A percentile compares a stretch with the other conserved stretches of the same genome.
These are phyloP conservation scores for Pammene fasciana DNA, from an alignment of 2,888 invertebrate species.

Conservation along the genomic window DNA sequence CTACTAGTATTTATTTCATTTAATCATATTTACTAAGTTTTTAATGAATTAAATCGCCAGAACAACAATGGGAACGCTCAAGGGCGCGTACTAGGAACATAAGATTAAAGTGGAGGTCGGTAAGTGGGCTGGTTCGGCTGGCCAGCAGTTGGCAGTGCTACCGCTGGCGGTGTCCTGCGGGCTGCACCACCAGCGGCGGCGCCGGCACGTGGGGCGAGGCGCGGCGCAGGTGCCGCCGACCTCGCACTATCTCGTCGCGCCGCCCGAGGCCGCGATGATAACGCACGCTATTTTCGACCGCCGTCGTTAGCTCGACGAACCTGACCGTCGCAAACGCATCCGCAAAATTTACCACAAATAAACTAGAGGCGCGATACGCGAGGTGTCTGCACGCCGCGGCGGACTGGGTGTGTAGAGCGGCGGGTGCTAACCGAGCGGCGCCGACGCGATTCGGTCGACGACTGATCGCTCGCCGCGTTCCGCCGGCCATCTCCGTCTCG, in stretches of 20 bases:
- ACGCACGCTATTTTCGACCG: conserved; percentile 77
- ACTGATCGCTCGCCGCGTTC: conserved; percentile 63
- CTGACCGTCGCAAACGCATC: conserved; percentile 75
- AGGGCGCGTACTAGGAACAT: conserved; percentile 3
- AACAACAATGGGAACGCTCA: background rate
- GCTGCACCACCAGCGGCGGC: conserved; percentile 44
- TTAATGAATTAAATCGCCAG: background rate
- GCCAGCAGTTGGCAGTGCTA: conserved; percentile 22
- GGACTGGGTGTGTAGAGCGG: conserved; percentile 47
- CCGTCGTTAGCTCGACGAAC: conserved; percentile 66
- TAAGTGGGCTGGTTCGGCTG: conserved; percentile 7
- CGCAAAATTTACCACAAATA: conserved; percentile 62
- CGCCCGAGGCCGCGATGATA: conserved; percentile 80
- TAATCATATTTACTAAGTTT: background rate
- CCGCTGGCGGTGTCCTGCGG: conserved; percentile 38
- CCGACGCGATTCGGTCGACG: conserved; percentile 79
- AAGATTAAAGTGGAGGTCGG: conserved; percentile 4
- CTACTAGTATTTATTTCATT: background rate
- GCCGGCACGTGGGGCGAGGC: conserved; percentile 66
- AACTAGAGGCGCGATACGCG: conserved; percentile 62
- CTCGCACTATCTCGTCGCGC: conserved; percentile 80
- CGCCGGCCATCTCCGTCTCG: conserved; percentile 41
- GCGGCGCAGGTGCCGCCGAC: conserved; percentile 77
- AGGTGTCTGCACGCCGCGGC: conserved; percentile 53
- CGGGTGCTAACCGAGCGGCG: conserved; percentile 63